Base-by-base conservation (phyloP, 1,140 invertebrate genomes). In the Drosophila jambulina region DNA sequence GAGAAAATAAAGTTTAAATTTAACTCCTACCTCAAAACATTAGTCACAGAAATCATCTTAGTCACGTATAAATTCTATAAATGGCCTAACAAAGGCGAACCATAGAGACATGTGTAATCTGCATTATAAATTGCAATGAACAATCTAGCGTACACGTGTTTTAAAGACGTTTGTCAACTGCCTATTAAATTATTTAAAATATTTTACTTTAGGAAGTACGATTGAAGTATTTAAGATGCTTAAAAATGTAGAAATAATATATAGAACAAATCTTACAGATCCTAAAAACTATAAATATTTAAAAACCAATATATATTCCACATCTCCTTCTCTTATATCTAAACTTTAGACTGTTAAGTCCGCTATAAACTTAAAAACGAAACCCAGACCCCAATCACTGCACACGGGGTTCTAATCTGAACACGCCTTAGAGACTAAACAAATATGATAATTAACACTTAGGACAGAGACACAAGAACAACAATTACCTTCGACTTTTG, bases 361-460 rank as follows among this genome's bases (percentile, higher is more conserved):
- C 0, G 8, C 4, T 49, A 23, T 0, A 23, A 21, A 61, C 43
- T 59, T 10, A 23, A 27, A 59, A 32, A 38, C 19, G 17, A 48
- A 49, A 51, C 27, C 12, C 15, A 32, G 8, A 56, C 25, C 38
- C 29, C 27, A 27, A n/a, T 29, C 12, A 13, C 15, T 2, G 32
- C 25, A 69, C 34, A 48, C 51, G 17, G n/a, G 49, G 8, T 29
- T 49, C 67, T 72, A 72, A 72, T 72, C 67, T 69, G 2, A 17
- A 40, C 34, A 49, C 34, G 29, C n/a, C 27, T 58, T 64, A 64
- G 38, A 57, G 10, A 64, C 70, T 75, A 58, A 65, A 53, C 60
- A 63, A 65, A 77, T 57, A 71, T 25, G 51, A 49, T 78, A 70
- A 70, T 78, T 78, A 78, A 70, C 75, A 78, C 75, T 57, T 58